Evolutionary conservation across 2,113 vertebrate genomes (phyloP).

Genomic region (Cricetomys ansorgei): DNA sequence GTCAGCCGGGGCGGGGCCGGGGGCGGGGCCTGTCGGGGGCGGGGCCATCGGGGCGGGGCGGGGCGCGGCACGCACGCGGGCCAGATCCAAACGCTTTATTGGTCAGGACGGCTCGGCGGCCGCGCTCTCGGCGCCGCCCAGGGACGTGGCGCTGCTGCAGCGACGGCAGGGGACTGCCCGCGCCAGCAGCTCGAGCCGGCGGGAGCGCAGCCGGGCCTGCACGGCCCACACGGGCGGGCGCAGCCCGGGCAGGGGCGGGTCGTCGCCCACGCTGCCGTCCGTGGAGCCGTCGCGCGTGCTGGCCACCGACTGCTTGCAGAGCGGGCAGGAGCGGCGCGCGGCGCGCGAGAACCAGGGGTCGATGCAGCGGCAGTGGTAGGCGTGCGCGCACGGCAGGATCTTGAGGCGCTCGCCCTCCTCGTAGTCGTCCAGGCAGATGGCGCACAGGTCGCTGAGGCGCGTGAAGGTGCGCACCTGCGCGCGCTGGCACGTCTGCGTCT

Average conservation of each 20-base stretch:
- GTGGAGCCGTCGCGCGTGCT: constrained; percentile 79
- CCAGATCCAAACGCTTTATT: too few relatives aligned
- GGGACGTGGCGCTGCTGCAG: background rate
- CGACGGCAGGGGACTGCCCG: fast-evolving
- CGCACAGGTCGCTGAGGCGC: constrained; percentile 58
- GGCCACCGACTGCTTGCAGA: constrained; percentile 88
- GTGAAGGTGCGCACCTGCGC: constrained; percentile 56
- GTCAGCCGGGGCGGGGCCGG: too few relatives aligned
- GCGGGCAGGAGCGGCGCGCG: constrained; percentile 86
- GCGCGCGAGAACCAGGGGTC: constrained; percentile 86
- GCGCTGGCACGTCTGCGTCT: background rate
- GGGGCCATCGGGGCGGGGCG: too few relatives aligned
- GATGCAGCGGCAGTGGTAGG: constrained; percentile 89
- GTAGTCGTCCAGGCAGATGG: constrained; percentile 81
- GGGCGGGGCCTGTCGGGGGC: too few relatives aligned
- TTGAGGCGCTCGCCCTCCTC: constrained; percentile 74
- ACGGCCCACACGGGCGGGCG: constrained; percentile 10
- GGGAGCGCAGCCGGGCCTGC: constrained; percentile 47
- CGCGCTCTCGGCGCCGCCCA: background rate
- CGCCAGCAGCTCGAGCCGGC: constrained; percentile 52
- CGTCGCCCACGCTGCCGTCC: constrained; percentile 62
- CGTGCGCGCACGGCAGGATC: constrained; percentile 77
- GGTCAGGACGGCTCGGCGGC: background rate
- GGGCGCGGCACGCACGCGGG: too few relatives aligned
- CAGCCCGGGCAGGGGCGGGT: background rate